Evolutionary conservation across 2,797 vertebrate species (phyloP).

Genomic region (Lates japonicus): DNA sequence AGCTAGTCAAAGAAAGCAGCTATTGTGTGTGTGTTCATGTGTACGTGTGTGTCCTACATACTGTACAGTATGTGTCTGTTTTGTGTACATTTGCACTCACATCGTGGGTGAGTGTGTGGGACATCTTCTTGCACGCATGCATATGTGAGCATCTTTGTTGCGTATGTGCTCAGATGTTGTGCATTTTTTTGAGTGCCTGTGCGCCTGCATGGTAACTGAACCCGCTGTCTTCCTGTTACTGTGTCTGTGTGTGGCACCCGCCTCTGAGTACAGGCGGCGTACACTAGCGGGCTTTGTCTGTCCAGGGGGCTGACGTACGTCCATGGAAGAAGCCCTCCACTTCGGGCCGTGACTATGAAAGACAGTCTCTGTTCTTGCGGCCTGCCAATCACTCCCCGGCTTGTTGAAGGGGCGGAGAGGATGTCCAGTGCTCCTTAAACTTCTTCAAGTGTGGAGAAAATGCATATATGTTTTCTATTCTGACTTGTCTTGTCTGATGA

Average conservation of each 20-base stretch:
- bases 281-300: slow-evolving; percentile 79
- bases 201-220: slow-evolving; percentile 74
- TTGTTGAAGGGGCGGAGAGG: slow-evolving; percentile 53
- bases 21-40: slow-evolving; percentile 85
- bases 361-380: slow-evolving; percentile 63
- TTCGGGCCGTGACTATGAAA: slow-evolving; percentile 63
- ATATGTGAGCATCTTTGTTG: slow-evolving; percentile 56
- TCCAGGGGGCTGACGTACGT: slow-evolving; percentile 59
- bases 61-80: slow-evolving; percentile 7
- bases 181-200: neutral
- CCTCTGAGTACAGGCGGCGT: slow-evolving; percentile 56
- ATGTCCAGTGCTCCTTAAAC: slow-evolving; percentile 53
- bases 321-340: slow-evolving; percentile 67
- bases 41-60: slow-evolving; percentile 70
- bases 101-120: neutral
- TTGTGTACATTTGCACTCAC: neutral
- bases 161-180: neutral
- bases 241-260: slow-evolving; percentile 79
- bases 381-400: slow-evolving; percentile 68
- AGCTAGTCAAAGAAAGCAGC: slow-evolving; percentile 89
- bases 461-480: slow-evolving; percentile 38
- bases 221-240: slow-evolving; percentile 68
- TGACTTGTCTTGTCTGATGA: slow-evolving; percentile 47
- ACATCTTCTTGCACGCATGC: slow-evolving; percentile 18
- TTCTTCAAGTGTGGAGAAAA: slow-evolving; percentile 58